Base-by-base conservation (phyloP, 2,113 vertebrate species). In the Aviceda subcristata region DNA sequence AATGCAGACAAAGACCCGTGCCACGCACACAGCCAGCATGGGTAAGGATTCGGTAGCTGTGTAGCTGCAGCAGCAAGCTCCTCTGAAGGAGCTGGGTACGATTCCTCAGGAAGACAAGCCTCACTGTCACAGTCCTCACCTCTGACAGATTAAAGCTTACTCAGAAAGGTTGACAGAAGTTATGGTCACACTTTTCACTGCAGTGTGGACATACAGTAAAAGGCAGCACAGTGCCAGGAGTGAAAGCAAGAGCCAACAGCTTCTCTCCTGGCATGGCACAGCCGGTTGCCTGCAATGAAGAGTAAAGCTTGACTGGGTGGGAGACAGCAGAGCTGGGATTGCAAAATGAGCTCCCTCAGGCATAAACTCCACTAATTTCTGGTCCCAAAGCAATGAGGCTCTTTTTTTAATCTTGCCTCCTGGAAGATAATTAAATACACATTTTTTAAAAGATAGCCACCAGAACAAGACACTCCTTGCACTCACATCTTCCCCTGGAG, bases 11-110 rank as follows among this genome's bases (percentile, higher is more conserved):
- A 16, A 80, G 55, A n/a, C n/a, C 16, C 6, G 9, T 45, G 18
- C 53, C n/a, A 17, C n/a, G 51, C 55, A 21, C 23, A 13, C 0
- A 56, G 41, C 46, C 5, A 1, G 38, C 43, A 4, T 1, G 32
- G 59, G 23, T 11, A 21, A 48, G 62, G 45, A 13, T 64, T 81
- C 13, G 8, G 50, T 66, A 24, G 45, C 45, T 2, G 12, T 14
- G 63, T 5, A n/a, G 59, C 74, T 93, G 60, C 80, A 71, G 88
- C 66, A 82, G 48, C 43, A 69, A 51, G 64, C 9, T 64, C 43
- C 36, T 73, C 45, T 50, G 64, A 38, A 56, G 59, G 43, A 50
- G 59, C 24, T 50, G 75, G n/a, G 18, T 13, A 20, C n/a, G 20
- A 7, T 32, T 74, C 19, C 60, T 83, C 15, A 5, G 71, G 50